Evolutionary conservation across 2,888 invertebrate species (phyloP), one percentile per base, ranked within the genome.

Genomic region (Timema podura): DNA sequence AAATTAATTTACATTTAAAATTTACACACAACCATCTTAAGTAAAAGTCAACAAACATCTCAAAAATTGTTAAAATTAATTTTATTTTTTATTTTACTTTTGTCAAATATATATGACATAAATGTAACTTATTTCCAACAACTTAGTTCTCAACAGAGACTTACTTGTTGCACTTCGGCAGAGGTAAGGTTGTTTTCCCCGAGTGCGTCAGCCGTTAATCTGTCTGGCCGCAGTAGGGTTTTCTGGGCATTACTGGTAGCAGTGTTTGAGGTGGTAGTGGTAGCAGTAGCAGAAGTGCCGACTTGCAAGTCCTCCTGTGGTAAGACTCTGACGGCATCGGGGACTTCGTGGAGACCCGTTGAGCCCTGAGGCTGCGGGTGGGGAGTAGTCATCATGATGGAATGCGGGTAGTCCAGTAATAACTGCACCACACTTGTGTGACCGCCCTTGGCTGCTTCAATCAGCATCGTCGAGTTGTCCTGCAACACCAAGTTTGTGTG

Each of bases 381-480:
- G 10, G 71, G 73, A 16, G 73, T 70, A 13, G 86, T 87, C 84
- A 92, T 85, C 86, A 91, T 87, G 81, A 91, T 88, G 78, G 91
- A 89, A 83, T 93, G 93, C 48, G 96, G 96, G 83, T 93, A 98
- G 83, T 98, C 98, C 75, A 99, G 87, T 75, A 99, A 84, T 77
- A 98, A 85, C 82, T 96, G 95, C 72, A 98, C 98, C 71, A 99
- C 96, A 75, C 90, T 90, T 44, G 96, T 96, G 82, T 98, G 98
- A 0, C 98, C 98, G 67, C 98, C 97, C 83, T 97, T 97, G 65
- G 98, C 94, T 67, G 98, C 98, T 83, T 99, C 98, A 77, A 99
- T 98, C 76, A 99, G 86, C 91, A 98, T 98, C 69, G 97, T 98
- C 73, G 96, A 96, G 82, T 97, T 97, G 83, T 99, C 98, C 88